Base-by-base conservation (phyloP, 37 sponge, comb jelly and placozoan species). In the Cladorhizidae sp. region DNA sequence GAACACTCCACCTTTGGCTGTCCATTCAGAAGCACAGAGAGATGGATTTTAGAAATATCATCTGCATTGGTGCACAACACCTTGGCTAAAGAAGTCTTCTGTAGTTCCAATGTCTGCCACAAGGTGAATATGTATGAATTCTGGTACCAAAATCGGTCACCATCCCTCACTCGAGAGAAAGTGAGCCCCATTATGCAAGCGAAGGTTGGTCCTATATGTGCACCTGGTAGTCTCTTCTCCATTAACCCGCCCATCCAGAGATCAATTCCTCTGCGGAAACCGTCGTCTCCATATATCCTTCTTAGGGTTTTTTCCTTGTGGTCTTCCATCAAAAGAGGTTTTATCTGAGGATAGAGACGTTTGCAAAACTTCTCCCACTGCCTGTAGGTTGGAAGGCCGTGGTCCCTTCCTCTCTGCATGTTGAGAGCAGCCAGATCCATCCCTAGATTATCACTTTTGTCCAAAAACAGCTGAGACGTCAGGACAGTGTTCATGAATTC, bases 371-470 rank as follows among this genome's bases (percentile, higher is more conserved):
- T 61, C 62, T 83, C 57, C 88, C 88, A 92, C 43, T 35, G 56
- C 31, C 93, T 74, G 72, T 94, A 97, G 15, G 85, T 57, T 28
- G 95, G 88, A 28, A 94, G 61, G 23, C 95, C 98, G 50, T 97
- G 98, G 70, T 97, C 98, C 0, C 98, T 76, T 2, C 98, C 93
- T 56, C 98, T 32, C 72, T 94, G 95, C 39, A 94, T 94, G 79
- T 97, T 94, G 40, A 92, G 70, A 17, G 98, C 54, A 28, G 92
- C 92, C 29, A 97, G 62, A 73, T 97, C 98, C 18, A 76, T 38
- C 0, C 92, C 91, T 25, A 84, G 54, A 25, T 40, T 49, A n/a
- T 87, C 77, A 35, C 56, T 65, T 18, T 78, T 70, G 8, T 75
- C 70, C 1, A 87, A 56, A 70, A 92, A 92, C 40, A 95, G 86